Evolutionary conservation across 2,797 vertebrate species (phyloP), one percentile per base, ranked within the genome.

Genomic region (Heliangelus exortis): DNA sequence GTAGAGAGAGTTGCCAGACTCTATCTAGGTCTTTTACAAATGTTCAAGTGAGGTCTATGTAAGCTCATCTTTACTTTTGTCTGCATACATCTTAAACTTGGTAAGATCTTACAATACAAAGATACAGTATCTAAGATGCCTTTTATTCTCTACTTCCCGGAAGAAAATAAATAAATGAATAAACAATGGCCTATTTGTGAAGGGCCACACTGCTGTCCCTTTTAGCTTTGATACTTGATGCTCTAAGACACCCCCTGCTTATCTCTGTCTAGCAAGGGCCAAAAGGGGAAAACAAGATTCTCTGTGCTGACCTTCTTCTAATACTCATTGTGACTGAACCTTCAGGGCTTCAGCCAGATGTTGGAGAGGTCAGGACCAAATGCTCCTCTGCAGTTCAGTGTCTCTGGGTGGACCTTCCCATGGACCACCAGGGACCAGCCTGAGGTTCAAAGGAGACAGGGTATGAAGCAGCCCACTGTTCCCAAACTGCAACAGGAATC

Each of bases 341-440:
- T 96, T 61, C 74, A 26, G 90, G 93, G 93, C 78, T 87, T 77
- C 89, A 63, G 84, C n/a, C 93, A 95, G 83, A 95, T 88, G 83
- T 57, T 88, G 55, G 16, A 1, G 6, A 82, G 93, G 83, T 92
- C 94, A 90, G 51, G 57, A 88, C 53, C 47, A 85, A 88, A 88
- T 4, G 26, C 47, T 34, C 1, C 7, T 61, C 57, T 50, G 45
- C 65, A 45, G 29, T 6, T 75, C 54, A 14, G 34, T 36, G 50
- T 22, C 4, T 75, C 58, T 3, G 2, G 41, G 54, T 33, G 39
- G 21, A n/a, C 62, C 61, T 92, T 90, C 83, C 69, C 85, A 72
- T 48, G 41, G 58, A 66, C 23, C 34, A 88, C 20, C 76, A 92
- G 55, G 84, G 77, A 55, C 15, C 1, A 86, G 62, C 10, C 80